A percentile compares a stretch with the other conserved stretches of the same genome.
Evolutionary conservation across 2,888 invertebrate genomes (phyloP).

Genomic region (Parelbella ahira): DNA sequence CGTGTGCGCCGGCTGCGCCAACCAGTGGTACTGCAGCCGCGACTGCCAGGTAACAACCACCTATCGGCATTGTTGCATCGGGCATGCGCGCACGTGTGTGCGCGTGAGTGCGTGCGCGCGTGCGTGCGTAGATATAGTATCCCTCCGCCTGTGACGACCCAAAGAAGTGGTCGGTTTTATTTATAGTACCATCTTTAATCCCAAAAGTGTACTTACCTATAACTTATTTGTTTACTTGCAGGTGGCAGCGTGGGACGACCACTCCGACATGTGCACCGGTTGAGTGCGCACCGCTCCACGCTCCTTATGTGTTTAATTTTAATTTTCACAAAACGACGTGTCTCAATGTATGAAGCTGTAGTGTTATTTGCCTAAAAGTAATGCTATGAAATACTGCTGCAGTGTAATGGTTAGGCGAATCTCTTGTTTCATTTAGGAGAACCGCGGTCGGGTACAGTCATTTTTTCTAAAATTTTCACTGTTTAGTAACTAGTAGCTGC

Average conservation of each 20-base stretch:
- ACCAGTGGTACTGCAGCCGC: slow-evolving; percentile 96
- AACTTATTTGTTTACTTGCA: too few relatives aligned
- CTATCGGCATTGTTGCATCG: too few relatives aligned
- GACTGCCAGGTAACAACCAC: slow-evolving; percentile 98
- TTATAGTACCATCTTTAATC: too few relatives aligned
- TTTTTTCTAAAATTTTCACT: too few relatives aligned
- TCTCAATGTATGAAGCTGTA: slow-evolving; percentile 5
- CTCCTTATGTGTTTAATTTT: not conserved
- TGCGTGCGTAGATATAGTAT: too few relatives aligned
- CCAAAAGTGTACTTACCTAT: too few relatives aligned
- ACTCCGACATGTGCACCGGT: slow-evolving; percentile 91
- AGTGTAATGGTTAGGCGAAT: slow-evolving; percentile 1
- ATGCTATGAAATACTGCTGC: not conserved
- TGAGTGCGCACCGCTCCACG: slow-evolving; percentile 43
- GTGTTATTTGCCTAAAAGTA: slow-evolving; percentile 1
- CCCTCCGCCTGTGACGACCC: too few relatives aligned
- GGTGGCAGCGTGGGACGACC: slow-evolving; percentile 93
- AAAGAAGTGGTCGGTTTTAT: too few relatives aligned
- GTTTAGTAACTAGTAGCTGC: too few relatives aligned
- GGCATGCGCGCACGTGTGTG: too few relatives aligned
- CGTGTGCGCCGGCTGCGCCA: slow-evolving; percentile 93
- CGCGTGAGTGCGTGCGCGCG: too few relatives aligned
- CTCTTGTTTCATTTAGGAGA: slow-evolving; percentile 3
- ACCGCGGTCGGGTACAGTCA: slow-evolving; percentile 1
- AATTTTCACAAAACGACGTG: slow-evolving; percentile 1